Conservation (phyloP, 1,140 invertebrate species). For the Danaus plexippus region DNA sequence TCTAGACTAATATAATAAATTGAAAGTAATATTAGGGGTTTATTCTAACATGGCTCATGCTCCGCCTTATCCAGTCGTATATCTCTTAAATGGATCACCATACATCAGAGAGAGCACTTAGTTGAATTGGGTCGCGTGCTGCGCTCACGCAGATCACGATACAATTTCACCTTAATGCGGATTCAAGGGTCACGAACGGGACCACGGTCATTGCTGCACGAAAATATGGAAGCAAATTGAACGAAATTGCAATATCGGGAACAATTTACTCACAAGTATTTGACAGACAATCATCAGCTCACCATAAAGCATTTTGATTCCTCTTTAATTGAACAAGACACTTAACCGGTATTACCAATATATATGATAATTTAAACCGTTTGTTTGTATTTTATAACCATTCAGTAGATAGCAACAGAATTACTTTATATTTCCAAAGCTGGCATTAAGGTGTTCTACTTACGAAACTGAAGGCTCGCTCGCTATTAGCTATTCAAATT, state of each 20-base stretch:
- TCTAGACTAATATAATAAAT: conserved; percentile 36
- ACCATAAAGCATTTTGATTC: no score
- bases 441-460: conserved; percentile 30
- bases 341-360: no score
- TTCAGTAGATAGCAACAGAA: no score
- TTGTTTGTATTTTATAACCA: no score
- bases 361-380: no score
- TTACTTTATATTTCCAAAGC: no score
- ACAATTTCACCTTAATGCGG: conserved; percentile 42
- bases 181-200: conserved; percentile 26
- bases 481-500: conserved; percentile 46
- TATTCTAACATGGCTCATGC: conserved; percentile 28
- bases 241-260: background rate
- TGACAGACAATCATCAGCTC: no score
- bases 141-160: conserved; percentile 29
- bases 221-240: conserved; percentile 20
- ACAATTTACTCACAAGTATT: no score
- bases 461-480: conserved; percentile 44
- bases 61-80: conserved; percentile 24
- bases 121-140: conserved; percentile 34
- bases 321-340: no score
- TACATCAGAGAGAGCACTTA: conserved; percentile 45
- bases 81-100: conserved; percentile 31
- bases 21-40: conserved; percentile 23
- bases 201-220: conserved; percentile 27